Percentiles rank a stretch among this genome's conserved stretches.
Evolutionary conservation across 2,888 invertebrate species (phyloP).

Genomic region (Chloromyia formosa): DNA sequence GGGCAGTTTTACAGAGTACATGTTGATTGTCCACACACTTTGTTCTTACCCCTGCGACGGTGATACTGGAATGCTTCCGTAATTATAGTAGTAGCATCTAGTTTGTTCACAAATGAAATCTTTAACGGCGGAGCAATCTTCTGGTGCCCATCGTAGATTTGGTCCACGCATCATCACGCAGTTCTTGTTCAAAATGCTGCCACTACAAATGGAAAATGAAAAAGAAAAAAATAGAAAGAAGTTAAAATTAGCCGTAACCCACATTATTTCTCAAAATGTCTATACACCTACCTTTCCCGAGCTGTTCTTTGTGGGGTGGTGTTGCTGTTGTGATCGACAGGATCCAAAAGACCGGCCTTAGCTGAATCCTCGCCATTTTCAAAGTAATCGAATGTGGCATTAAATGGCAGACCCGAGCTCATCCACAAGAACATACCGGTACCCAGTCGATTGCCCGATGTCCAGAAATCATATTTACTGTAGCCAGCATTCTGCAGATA

Average conservation of each 20-base stretch:
- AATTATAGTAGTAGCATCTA: constrained; percentile 90
- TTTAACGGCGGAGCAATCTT: constrained; percentile 83
- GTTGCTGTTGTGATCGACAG: constrained; percentile 74
- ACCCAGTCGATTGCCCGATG: constrained; percentile 86
- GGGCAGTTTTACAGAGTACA: constrained; percentile 48
- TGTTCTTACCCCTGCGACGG: constrained; percentile 88
- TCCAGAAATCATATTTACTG: constrained; percentile 87
- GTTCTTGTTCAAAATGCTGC: constrained; percentile 73
- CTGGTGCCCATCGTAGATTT: constrained; percentile 81
- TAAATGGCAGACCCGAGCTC: constrained; percentile 87
- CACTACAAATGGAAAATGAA: constrained; percentile 62
- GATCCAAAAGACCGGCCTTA: constrained; percentile 64
- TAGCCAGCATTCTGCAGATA: constrained; percentile 86
- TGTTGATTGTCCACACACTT: constrained; percentile 50
- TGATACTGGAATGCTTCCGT: constrained; percentile 88
- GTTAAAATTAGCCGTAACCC: too few species aligned
- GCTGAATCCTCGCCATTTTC: constrained; percentile 67
- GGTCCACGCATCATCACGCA: constrained; percentile 83
- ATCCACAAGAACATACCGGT: constrained; percentile 90
- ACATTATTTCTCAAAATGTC: background rate
- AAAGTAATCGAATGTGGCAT: constrained; percentile 89
- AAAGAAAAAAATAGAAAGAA: background rate
- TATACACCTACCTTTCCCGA: constrained; percentile 67
- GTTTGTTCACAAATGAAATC: constrained; percentile 92
- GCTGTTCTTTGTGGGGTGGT: constrained; percentile 82